Evolutionary conservation across 2,888 invertebrate genomes (phyloP).

Genomic region (Acronicta aceris): DNA sequence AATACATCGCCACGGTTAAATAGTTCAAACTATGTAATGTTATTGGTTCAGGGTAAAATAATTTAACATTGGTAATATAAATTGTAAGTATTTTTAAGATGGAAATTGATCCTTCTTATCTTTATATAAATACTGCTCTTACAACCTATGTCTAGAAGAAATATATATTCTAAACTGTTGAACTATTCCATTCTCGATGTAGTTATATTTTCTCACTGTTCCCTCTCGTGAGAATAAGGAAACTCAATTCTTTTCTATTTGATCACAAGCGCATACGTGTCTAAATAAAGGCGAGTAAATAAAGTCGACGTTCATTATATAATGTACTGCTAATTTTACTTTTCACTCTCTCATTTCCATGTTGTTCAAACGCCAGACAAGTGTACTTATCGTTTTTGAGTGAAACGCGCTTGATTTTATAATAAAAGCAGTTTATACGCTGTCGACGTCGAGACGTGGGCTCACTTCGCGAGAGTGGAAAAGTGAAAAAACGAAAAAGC

Average conservation of each 20-base stretch:
- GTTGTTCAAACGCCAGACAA: constrained; percentile 66
- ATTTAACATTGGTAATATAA: no score
- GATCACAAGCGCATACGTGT: constrained; percentile 33
- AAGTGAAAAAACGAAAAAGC: constrained; percentile 62
- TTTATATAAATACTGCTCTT: no score
- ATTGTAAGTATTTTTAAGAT: no score
- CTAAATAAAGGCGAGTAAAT: constrained; percentile 52
- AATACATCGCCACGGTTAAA: no score
- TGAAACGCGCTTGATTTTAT: constrained; percentile 78
- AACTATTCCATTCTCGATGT: neutral
- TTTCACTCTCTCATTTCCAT: constrained; percentile 67
- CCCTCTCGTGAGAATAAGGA: constrained; percentile 20
- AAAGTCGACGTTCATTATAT: constrained; percentile 55
- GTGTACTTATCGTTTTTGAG: constrained; percentile 65
- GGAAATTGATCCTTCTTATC: no score
- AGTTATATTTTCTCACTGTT: neutral
- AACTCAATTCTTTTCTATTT: constrained; percentile 17
- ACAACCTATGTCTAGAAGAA: no score
- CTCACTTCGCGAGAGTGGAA: constrained; percentile 55
- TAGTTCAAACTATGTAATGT: no score
- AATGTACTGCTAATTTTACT: constrained; percentile 68
- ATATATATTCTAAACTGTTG: neutral
- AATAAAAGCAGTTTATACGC: constrained; percentile 75
- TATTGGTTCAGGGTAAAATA: no score
- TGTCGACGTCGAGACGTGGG: constrained; percentile 66